These are phyloP conservation scores for Imbricaverruca yamaguchii DNA, from an alignment of 2,888 invertebrate species.

Conservation along the genomic window DNA sequence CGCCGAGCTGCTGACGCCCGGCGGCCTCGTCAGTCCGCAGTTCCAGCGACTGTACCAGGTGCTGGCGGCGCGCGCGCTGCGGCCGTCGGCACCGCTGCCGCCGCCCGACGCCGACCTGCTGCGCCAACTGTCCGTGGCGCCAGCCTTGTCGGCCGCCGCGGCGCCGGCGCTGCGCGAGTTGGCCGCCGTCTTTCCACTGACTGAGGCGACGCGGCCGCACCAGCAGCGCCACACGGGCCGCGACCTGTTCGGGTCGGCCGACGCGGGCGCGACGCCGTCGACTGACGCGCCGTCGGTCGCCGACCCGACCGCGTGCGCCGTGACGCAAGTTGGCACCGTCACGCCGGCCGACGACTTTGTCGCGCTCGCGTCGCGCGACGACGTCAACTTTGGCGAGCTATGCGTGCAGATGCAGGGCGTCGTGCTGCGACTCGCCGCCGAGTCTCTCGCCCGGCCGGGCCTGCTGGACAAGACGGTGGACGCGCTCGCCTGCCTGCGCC, in stretches of 20 bases:
- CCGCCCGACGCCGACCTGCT: neutral
- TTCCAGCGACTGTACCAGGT: conserved; percentile 13
- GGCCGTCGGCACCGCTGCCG: neutral
- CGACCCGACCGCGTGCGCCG: conserved; percentile 33
- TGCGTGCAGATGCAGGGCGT: conserved; percentile 14
- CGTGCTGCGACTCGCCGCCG: neutral
- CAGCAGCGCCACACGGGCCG: conserved; percentile 24
- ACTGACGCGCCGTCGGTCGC: conserved; percentile 33
- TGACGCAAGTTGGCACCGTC: conserved; percentile 49
- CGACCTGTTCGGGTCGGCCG: conserved; percentile 21
- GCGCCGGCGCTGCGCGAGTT: neutral
- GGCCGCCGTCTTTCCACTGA: neutral
- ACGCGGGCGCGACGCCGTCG: conserved; percentile 32
- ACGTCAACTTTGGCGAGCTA: conserved; percentile 25
- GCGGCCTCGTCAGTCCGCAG: neutral
- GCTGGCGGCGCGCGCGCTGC: conserved; percentile 9
- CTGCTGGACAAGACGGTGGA: conserved; percentile 1
- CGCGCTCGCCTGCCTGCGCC: neutral
- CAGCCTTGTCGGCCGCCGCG: neutral
- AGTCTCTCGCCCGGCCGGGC: neutral
- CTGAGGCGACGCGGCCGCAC: neutral
- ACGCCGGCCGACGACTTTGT: conserved; percentile 56
- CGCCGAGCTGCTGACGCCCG: conserved; percentile 1
- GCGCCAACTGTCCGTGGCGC: neutral
- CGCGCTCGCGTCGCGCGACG: conserved; percentile 43